phyloP scores from a whole-genome alignment of 2,888 invertebrate genomes.

The Nasonovia ribisnigri region DNA sequence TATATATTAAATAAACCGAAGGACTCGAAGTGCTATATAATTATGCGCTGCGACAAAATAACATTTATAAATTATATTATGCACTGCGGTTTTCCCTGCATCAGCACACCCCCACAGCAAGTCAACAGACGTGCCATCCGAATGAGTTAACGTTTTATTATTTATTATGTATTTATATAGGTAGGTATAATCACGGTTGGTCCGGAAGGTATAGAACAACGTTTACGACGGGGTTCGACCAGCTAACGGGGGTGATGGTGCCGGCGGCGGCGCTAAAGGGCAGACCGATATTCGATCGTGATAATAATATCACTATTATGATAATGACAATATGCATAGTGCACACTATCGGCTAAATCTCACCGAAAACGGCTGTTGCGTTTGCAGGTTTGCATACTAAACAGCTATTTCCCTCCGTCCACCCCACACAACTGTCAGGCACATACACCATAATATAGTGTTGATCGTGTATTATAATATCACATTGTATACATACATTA shows the following conservation, averaged over 20 bases:
- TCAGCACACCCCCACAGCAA: background rate
- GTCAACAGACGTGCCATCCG: background rate
- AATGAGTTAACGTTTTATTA: background rate
- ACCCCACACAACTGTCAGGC: background rate
- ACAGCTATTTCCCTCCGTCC: background rate
- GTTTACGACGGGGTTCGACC: background rate
- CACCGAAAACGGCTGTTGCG: background rate
- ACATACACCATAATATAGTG: background rate
- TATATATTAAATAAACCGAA: background rate
- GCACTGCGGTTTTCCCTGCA: background rate
- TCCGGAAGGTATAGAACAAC: background rate
- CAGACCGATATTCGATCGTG: background rate
- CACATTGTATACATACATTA: background rate
- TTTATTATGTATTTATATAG: background rate
- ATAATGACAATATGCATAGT: background rate
- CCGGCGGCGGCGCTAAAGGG: background rate
- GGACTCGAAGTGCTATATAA: background rate
- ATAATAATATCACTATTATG: background rate
- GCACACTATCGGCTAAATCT: conserved; percentile 32
- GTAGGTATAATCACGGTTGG: background rate
- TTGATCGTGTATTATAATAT: background rate
- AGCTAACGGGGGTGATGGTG: background rate
- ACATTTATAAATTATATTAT: background rate
- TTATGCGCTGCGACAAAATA: background rate
- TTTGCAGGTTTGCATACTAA: conserved; percentile 27